Percentiles rank a stretch among this genome's conserved stretches.
phyloP scores from a whole-genome alignment of 2,888 invertebrate species.

The Dilophus febrilis region DNA sequence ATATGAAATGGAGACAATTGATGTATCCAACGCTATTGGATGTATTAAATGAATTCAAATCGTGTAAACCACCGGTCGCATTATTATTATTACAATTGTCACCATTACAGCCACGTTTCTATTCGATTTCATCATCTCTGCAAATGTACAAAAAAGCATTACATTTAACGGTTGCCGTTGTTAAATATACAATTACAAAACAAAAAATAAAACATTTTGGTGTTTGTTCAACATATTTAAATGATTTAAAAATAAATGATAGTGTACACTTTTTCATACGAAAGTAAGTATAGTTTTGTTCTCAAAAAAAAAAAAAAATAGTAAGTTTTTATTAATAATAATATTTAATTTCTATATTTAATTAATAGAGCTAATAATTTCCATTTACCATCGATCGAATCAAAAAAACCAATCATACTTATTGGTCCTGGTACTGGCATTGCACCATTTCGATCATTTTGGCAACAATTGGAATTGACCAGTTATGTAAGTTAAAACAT shows the following conservation, averaged over 20 bases:
- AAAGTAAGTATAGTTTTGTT: constrained; percentile 44
- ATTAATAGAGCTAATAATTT: constrained; percentile 64
- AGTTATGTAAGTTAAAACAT: neutral
- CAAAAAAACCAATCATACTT: constrained; percentile 60
- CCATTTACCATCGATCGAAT: constrained; percentile 63
- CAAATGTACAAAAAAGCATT: constrained; percentile 57
- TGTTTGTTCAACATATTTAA: constrained; percentile 85
- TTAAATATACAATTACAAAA: constrained; percentile 66
- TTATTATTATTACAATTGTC: constrained; percentile 67
- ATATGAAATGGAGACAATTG: constrained; percentile 89
- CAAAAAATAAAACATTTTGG: constrained; percentile 37
- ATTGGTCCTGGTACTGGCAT: constrained; percentile 89
- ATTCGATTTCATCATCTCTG: constrained; percentile 84
- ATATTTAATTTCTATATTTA: neutral
- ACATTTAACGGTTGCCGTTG: constrained; percentile 83
- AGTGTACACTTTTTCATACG: constrained; percentile 63
- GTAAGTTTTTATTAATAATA: neutral
- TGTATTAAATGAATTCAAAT: constrained; percentile 74
- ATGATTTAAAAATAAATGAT: constrained; percentile 51
- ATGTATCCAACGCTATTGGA: constrained; percentile 70
- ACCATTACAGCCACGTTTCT: constrained; percentile 78
- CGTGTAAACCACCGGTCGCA: constrained; percentile 65
- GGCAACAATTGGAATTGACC: constrained; percentile 52
- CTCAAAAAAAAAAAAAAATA: too few species aligned
- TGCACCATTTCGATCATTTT: constrained; percentile 85